Evolutionary conservation across 2,797 vertebrate species (phyloP).

Genomic region (Sitta carolinensis): DNA sequence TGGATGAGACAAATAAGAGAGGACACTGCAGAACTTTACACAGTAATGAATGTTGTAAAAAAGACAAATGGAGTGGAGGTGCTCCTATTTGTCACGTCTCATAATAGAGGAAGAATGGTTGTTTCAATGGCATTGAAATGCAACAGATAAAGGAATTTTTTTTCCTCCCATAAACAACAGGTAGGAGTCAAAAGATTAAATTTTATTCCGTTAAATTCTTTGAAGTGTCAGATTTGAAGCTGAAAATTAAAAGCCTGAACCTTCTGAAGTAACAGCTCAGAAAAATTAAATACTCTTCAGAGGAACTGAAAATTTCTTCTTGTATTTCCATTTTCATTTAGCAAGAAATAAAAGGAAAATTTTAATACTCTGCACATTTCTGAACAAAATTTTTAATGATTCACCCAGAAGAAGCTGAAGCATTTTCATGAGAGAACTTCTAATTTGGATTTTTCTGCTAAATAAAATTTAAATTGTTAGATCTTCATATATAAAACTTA

Average conservation of each 20-base stretch:
- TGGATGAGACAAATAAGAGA: conserved; percentile 30
- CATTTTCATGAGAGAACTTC: background rate
- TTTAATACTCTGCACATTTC: background rate
- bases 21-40: background rate
- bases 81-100: background rate
- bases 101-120: background rate
- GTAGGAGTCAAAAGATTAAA: background rate
- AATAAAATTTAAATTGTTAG: background rate
- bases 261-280: background rate
- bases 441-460: background rate
- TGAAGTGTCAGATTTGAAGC: background rate
- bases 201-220: background rate
- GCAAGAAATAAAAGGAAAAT: background rate
- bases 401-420: background rate
- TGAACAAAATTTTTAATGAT: background rate
- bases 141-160: background rate
- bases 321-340: background rate
- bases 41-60: conserved; percentile 1
- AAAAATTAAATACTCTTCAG: background rate
- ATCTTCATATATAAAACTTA: background rate
- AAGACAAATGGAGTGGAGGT: background rate
- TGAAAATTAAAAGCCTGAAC: background rate
- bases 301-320: background rate
- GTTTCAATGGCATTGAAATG: background rate
- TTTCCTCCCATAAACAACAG: background rate